Evolutionary conservation across 2,113 vertebrate species (phyloP).

Genomic region (Emydocephalus ijimae): DNA sequence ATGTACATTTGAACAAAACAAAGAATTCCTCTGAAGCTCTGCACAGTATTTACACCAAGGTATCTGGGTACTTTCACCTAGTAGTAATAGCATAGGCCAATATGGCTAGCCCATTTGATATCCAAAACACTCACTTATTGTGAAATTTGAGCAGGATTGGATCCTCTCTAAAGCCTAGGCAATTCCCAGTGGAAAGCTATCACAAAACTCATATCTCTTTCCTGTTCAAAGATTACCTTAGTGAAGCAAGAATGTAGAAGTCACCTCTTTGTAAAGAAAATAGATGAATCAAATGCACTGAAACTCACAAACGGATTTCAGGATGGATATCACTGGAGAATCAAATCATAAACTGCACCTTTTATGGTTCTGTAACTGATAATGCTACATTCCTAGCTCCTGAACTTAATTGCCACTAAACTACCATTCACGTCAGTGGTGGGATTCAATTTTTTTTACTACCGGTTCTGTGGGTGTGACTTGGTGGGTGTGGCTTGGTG

Average conservation of each 20-base stretch:
- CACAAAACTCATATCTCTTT: background rate
- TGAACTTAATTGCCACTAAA: background rate
- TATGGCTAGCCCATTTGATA: background rate
- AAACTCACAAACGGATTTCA: background rate
- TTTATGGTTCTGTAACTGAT: background rate
- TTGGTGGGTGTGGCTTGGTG: too few species aligned
- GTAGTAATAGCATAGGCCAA: background rate
- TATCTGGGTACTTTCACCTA: background rate
- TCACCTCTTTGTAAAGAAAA: background rate
- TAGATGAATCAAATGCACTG: background rate
- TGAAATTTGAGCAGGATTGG: background rate
- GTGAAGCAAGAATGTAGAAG: background rate
- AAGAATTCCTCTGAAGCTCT: background rate
- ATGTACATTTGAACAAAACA: background rate
- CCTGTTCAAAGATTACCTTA: background rate
- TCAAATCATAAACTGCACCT: background rate
- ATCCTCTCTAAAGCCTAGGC: background rate
- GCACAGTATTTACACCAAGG: background rate
- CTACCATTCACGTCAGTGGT: background rate
- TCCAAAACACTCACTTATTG: background rate
- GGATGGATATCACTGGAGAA: background rate
- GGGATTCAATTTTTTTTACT: too few species aligned
- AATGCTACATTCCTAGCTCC: background rate
- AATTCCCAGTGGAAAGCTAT: background rate
- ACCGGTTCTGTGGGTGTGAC: too few species aligned